A percentile compares a stretch with the other conserved stretches of the same genome.
Conservation (phyloP, 2,113 vertebrate genomes). For the Pionites leucogaster region DNA sequence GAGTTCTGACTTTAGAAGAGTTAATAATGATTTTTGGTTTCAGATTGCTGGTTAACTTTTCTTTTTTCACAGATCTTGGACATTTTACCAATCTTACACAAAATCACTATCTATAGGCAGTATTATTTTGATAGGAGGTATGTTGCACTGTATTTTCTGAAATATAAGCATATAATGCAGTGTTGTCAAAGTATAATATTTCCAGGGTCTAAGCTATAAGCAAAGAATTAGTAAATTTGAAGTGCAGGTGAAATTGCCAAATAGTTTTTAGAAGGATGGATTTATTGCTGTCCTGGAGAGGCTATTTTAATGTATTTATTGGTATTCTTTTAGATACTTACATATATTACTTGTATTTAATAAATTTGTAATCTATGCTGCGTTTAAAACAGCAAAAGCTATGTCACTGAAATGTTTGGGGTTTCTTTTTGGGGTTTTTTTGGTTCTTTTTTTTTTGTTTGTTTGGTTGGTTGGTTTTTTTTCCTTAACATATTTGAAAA, state of each 20-base stretch:
- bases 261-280: background rate
- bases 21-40: conserved; percentile 10
- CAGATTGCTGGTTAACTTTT: conserved; percentile 10
- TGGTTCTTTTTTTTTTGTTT: too few relatives aligned
- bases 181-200: background rate
- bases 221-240: background rate
- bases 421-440: too few relatives aligned
- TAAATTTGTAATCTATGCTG: background rate
- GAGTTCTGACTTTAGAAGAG: background rate
- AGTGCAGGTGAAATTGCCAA: background rate
- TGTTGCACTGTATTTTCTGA: conserved; percentile 6
- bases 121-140: background rate
- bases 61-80: background rate
- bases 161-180: background rate
- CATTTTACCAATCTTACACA: background rate
- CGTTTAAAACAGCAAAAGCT: background rate
- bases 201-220: background rate
- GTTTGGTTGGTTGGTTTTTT: background rate
- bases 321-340: background rate
- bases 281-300: background rate
- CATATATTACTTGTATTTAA: background rate
- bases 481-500: background rate
- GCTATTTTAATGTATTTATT: background rate
- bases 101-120: background rate
- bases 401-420: background rate